A percentile compares a stretch with the other conserved stretches of the same genome.
Evolutionary conservation across 2,888 invertebrate species (phyloP).

Genomic region (Athalia cordata): DNA sequence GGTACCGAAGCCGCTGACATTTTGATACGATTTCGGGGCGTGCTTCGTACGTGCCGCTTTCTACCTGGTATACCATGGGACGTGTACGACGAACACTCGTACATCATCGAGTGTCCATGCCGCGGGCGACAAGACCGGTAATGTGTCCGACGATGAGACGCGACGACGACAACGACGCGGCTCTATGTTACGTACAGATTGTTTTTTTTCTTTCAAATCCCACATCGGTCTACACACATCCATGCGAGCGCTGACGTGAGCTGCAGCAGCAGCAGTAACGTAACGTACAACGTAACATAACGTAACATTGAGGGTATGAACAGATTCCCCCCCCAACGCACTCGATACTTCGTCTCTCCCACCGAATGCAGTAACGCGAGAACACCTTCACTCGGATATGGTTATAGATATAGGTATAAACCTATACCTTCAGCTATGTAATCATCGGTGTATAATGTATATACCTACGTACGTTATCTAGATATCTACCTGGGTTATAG

Average conservation of each 20-base stretch:
- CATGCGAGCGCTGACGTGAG: too few relatives aligned
- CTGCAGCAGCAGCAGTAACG: too few relatives aligned
- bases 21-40: constrained; percentile 33
- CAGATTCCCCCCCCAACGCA: neutral
- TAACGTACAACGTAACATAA: too few relatives aligned
- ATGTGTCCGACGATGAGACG: constrained; percentile 24
- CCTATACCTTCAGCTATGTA: neutral
- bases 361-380: neutral
- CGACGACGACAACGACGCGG: constrained; percentile 2
- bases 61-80: neutral
- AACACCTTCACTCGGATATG: neutral
- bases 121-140: constrained; percentile 36
- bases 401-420: neutral
- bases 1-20: constrained; percentile 4
- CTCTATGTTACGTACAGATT: neutral
- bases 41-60: constrained; percentile 28
- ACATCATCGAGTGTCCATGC: neutral
- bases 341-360: neutral
- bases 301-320: too few relatives aligned
- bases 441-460: neutral
- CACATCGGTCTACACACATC: too few relatives aligned
- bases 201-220: too few relatives aligned
- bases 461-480: neutral
- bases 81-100: neutral
- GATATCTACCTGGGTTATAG: neutral